Base-by-base conservation (phyloP, 1,140 invertebrate genomes). In the Frieseomelitta varia region DNA sequence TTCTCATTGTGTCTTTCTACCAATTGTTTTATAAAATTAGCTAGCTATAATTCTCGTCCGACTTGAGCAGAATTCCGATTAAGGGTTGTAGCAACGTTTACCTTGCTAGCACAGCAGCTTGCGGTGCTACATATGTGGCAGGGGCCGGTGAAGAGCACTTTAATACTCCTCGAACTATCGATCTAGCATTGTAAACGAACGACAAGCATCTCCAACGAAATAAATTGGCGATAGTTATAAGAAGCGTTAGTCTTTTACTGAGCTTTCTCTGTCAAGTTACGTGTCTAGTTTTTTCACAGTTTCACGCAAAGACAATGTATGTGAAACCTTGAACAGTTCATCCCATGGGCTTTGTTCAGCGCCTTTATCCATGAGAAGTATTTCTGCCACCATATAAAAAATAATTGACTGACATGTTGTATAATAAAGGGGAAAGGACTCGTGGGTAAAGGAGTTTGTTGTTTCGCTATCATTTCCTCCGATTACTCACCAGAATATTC, bases 71-170 rank as follows among this genome's bases (percentile, higher is more conserved):
- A 47, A 15, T 56, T 58, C 21, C 30, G 14, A 15, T 51, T 3
- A 24, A 17, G 51, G 21, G 55, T 11, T 47, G n/a, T 27, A n/a
- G 30, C 17, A 89, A 89, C 87, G 87, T 79, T 87, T 85, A 71
- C 63, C 79, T 65, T 11, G 47, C 87, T 75, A 88, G 83, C 92
- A 86, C 65, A 79, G 77, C 67, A 27, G 92, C 69, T 79, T 81
- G 73, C 78, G 83, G 90, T 88, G 91, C 84, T 93, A 92, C 93
- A 90, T 91, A 88, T 61, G 67, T 76, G 58, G 78, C 84, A 87
- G 92, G 92, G 87, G 91, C 88, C 74, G 24, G 27, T 56, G 39
- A 77, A 71, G 11, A 74, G 10, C 39, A 53, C 69, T 73, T 51
- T 27, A 47, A 47, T 8, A 6, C 27, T 19, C 2, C 19, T 80